Percentiles rank a stretch among this genome's conserved stretches.
Evolutionary conservation across 2,888 invertebrate species (phyloP).

Genomic region (Megalurothrips usitatus): DNA sequence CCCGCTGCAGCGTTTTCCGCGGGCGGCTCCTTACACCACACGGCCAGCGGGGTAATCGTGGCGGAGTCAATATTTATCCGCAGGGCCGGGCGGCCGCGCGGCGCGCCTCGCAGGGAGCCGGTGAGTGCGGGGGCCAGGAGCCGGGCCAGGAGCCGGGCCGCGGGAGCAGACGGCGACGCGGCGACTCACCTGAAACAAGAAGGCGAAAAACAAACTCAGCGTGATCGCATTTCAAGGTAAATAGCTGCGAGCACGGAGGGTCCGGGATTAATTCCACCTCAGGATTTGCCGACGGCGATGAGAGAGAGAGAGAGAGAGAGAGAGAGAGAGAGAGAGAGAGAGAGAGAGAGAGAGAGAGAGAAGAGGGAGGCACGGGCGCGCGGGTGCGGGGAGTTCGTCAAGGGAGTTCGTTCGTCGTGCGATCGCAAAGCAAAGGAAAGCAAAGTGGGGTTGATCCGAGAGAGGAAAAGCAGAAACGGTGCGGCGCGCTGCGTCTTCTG

Average conservation of each 20-base stretch:
- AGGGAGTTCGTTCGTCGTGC: too few relatives aligned
- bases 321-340: neutral
- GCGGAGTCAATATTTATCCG: too few relatives aligned
- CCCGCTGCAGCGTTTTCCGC: too few relatives aligned
- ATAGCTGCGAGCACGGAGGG: neutral
- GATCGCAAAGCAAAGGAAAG: neutral
- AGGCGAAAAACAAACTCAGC: neutral
- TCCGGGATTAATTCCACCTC: constrained; percentile 6
- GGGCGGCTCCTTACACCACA: too few relatives aligned
- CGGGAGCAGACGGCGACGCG: too few relatives aligned
- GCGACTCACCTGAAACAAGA: neutral
- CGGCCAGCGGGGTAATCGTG: too few relatives aligned
- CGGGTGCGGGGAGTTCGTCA: neutral
- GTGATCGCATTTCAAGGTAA: neutral
- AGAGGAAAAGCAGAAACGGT: too few relatives aligned
- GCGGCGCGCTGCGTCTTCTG: too few relatives aligned
- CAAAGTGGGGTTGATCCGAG: neutral
- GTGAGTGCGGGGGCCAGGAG: too few relatives aligned
- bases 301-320: neutral
- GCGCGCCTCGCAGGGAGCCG: too few relatives aligned
- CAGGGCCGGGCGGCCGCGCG: too few relatives aligned
- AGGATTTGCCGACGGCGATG: neutral
- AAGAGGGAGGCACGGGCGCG: neutral
- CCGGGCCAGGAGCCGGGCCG: too few relatives aligned
- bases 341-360: neutral